Conservation (phyloP, 2,797 vertebrate species). For the Thripadectes ignobilis region DNA sequence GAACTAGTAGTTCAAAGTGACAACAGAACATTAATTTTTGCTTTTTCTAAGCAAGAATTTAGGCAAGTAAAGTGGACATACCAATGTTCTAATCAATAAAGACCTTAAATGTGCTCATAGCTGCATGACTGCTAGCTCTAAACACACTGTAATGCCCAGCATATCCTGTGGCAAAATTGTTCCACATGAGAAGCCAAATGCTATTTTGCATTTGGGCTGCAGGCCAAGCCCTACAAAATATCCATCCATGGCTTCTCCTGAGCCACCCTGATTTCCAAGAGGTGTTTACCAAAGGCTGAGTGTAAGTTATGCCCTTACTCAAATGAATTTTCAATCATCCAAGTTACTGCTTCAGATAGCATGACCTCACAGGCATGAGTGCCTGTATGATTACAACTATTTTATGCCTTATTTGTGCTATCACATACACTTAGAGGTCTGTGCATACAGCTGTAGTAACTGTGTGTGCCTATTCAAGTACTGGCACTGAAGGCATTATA, state of each 20-base stretch:
- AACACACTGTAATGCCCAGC: not conserved
- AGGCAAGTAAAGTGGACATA: not conserved
- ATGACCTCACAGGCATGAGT: not conserved
- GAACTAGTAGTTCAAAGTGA: not conserved
- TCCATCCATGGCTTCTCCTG: not conserved
- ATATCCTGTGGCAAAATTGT: not conserved
- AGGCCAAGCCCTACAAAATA: not conserved
- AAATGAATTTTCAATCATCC: not conserved
- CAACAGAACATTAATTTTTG: not conserved
- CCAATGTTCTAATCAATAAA: not conserved
- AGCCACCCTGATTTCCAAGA: not conserved
- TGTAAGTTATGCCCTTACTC: not conserved
- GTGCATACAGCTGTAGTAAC: not conserved
- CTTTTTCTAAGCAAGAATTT: not conserved
- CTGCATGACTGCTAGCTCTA: not conserved
- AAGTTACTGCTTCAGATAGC: not conserved
- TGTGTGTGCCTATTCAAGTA: not conserved
- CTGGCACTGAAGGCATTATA: not conserved
- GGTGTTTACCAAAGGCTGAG: not conserved
- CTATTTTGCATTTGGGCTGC: not conserved
- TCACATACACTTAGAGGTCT: not conserved
- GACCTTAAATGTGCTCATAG: not conserved
- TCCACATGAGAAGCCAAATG: not conserved
- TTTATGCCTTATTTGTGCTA: constrained; percentile 31
- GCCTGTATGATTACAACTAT: not conserved